phyloP scores from a whole-genome alignment of 2,888 invertebrate genomes.

The Notodonta ziczac region DNA sequence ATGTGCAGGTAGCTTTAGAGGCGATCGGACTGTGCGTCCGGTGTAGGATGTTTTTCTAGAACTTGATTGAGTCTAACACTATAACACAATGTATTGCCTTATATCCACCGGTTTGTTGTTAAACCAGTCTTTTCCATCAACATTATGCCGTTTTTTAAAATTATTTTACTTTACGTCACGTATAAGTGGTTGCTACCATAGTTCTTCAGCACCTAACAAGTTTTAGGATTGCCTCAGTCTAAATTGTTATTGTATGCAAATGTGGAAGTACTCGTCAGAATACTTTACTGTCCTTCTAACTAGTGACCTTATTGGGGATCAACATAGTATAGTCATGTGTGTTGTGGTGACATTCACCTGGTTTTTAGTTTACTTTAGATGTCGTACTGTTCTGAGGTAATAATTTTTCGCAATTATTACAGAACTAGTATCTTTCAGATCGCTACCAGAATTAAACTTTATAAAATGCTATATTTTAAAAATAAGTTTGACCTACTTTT shows the following conservation, averaged over 20 bases:
- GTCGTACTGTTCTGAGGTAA: not conserved
- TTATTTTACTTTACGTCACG: conserved; percentile 7
- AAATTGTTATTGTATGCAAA: not conserved
- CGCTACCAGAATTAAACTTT: conserved; percentile 10
- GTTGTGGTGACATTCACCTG: too few species aligned
- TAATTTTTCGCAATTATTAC: conserved; percentile 1
- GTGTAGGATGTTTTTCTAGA: conserved; percentile 30
- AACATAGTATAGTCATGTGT: too few species aligned
- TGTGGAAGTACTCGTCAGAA: not conserved
- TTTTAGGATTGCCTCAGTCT: not conserved
- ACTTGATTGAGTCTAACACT: conserved; percentile 30
- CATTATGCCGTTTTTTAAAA: conserved; percentile 23
- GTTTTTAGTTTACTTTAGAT: too few species aligned
- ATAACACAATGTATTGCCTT: conserved; percentile 37
- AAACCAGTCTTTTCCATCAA: conserved; percentile 26
- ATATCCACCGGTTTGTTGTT: conserved; percentile 31
- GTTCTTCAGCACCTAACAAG: not conserved
- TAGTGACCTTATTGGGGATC: too few species aligned
- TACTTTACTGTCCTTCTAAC: too few species aligned
- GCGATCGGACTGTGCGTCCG: conserved; percentile 21
- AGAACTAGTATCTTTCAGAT: not conserved
- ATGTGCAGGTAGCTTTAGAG: conserved; percentile 19
- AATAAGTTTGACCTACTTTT: conserved; percentile 26
- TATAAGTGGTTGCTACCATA: not conserved
- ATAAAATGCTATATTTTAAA: conserved; percentile 12